Base-by-base conservation (phyloP, 2,888 invertebrate genomes). In the Polymixis flavicincta region DNA sequence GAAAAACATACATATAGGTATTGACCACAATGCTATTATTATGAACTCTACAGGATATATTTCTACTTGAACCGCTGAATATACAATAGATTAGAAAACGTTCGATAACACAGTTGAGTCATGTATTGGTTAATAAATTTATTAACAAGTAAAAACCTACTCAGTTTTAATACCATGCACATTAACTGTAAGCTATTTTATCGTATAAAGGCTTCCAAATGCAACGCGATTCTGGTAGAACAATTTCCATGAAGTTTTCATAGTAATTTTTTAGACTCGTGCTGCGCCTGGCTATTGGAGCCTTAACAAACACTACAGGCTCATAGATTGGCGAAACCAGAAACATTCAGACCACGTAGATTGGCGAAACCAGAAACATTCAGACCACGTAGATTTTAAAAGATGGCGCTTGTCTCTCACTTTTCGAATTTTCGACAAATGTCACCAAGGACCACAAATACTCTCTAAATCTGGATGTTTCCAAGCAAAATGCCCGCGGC, bases 101-200 rank as follows among this genome's bases (percentile, higher is more conserved):
- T 57, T 70, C 52, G 76, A 80, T 80, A 80, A 72, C 64, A 57
- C 28, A 59, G 19, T 55, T 70, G 55, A 67, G 72, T 72, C 81
- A 70, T 57, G 50, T 55, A 63, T 70, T 59, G 60, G 50, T 48
- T n/a, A 55, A 66, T 48, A 42, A 42, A 42, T 42, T 72, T 52
- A 48, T 70, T 68, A 37, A 42, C 45, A 50, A 66, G 14, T 28
- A 78, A 37, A 78, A 37, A 61, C n/a, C 22, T 32, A 60, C 25
- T 42, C 22, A 11, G 65, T 63, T 59, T 71, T 32, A 57, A 50
- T 52, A 66, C 64, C 11, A 52, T 37, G 17, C 37, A 28, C 7
- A 45, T 25, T 60, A 17, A 60, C 32, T 63, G 14, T 22, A 19
- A 22, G 6, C 6, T 19, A 9, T 54, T 54, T 63, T n/a, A 28